Evolutionary conservation across 2,113 vertebrate species (phyloP), one percentile per base, ranked within the genome.

Genomic region (Marmota monax): DNA sequence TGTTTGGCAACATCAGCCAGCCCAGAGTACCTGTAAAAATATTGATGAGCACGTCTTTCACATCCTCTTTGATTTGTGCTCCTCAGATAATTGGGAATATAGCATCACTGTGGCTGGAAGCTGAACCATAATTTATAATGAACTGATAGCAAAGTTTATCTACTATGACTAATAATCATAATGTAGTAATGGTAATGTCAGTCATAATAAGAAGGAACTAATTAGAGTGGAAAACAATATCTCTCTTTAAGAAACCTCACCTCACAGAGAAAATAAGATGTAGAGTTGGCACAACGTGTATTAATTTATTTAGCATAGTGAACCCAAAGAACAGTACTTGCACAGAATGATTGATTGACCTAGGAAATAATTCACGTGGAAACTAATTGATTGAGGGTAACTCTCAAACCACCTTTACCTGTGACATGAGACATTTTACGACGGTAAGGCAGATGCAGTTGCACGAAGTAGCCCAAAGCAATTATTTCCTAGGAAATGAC

Each of bases 101-200:
- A 0, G 1, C 76, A 2, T 74, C 70, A 39, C 72, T 48, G 74
- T 89, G 78, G 90, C 74, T 70, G 67, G 89, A 85, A 91, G 90
- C 94, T 14, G 4, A 1, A 72, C 84, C 0, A 0, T 92, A 88
- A 87, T 7, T 97, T 97, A 96, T 95, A 98, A 92, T 0, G 6
- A 88, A 58, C 67, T 90, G 22, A 69, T 76, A 96, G 0, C 4
- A 72, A 94, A 98, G 92, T 0, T 96, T 97, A 98, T 98, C 94
- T 97, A 96, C 90, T 96, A 97, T 96, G 95, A 97, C 97, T 96
- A 97, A 96, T 96, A 97, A 97, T 95, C 95, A 96, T 95, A 97
- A 94, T 72, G 90, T 84, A 96, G 97, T 94, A 95, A 97, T 1
- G 3, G 92, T 90, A 92, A 95, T 96, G 97, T 96, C 96, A 96